phyloP scores from a whole-genome alignment of 2,888 invertebrate species.

The Craniophora ligustri region DNA sequence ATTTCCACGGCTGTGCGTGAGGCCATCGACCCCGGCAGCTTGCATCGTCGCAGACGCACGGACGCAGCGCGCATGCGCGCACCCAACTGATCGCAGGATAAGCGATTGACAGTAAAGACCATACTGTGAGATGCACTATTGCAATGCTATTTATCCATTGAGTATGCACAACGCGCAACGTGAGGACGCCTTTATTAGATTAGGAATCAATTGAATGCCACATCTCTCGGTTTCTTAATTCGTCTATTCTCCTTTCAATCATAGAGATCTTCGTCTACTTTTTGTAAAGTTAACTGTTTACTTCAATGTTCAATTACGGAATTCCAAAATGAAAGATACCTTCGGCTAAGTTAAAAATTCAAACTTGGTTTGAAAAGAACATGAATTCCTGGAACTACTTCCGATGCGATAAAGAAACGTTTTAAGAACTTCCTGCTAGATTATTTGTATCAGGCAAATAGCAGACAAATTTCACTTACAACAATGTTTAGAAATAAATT shows the following conservation, averaged over 20 bases:
- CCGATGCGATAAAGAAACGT: constrained; percentile 24
- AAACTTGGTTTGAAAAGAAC: constrained; percentile 16
- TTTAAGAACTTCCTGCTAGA: constrained; percentile 34
- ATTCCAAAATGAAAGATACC: constrained; percentile 5
- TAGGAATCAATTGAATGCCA: constrained; percentile 46
- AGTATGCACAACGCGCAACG: constrained; percentile 47
- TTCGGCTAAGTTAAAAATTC: background rate
- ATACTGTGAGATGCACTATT: constrained; percentile 56
- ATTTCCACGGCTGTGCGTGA: constrained; percentile 58
- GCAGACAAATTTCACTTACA: constrained; percentile 11
- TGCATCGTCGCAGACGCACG: constrained; percentile 58
- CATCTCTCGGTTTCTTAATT: constrained; percentile 26
- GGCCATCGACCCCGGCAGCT: constrained; percentile 80
- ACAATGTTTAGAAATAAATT: constrained; percentile 5
- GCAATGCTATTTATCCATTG: constrained; percentile 54
- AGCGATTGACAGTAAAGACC: constrained; percentile 69
- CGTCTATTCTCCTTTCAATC: constrained; percentile 35
- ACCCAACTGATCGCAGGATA: constrained; percentile 77
- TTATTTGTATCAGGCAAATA: constrained; percentile 35
- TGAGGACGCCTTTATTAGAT: constrained; percentile 37
- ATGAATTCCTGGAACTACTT: constrained; percentile 34
- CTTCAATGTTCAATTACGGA: constrained; percentile 1
- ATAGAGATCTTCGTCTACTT: constrained; percentile 24
- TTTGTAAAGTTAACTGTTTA: constrained; percentile 6
- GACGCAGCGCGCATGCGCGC: constrained; percentile 73